These are phyloP conservation scores for Varroa destructor DNA, from an alignment of 1,140 invertebrate species.

Conservation along the genomic window DNA sequence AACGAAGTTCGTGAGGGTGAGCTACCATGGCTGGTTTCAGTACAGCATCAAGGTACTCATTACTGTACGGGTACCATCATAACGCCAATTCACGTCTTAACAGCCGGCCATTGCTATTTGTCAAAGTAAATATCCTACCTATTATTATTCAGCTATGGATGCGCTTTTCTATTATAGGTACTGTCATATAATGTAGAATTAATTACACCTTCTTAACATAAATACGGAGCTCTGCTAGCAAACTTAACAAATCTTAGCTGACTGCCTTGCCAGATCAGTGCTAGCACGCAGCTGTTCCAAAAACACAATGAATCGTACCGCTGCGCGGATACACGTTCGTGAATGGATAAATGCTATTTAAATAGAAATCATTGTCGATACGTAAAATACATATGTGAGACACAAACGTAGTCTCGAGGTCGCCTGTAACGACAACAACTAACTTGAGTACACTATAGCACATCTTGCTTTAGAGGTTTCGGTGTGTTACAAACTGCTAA, in stretches of 20 bases:
- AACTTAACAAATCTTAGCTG: not conserved
- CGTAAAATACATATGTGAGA: too few relatives aligned
- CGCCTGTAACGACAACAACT: too few relatives aligned
- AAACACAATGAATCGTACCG: not conserved
- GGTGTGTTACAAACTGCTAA: too few relatives aligned
- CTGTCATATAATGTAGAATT: not conserved
- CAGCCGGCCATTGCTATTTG: constrained; percentile 7
- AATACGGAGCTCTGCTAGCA: not conserved
- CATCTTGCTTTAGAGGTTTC: too few relatives aligned
- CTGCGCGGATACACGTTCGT: too few relatives aligned
- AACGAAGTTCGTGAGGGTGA: not conserved
- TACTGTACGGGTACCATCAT: constrained; percentile 12
- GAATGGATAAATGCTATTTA: too few relatives aligned
- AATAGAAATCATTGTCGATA: too few relatives aligned
- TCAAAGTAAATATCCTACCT: not conserved
- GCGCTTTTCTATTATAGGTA: not conserved
- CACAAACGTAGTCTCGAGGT: too few relatives aligned
- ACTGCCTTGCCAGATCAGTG: not conserved
- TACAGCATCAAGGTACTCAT: not conserved
- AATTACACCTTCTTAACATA: not conserved
- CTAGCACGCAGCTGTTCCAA: not conserved
- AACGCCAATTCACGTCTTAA: not conserved
- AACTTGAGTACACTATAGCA: too few relatives aligned
- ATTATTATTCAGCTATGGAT: not conserved
- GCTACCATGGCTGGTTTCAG: constrained; percentile 13